These are phyloP conservation scores for Antheraea pernyi DNA, from an alignment of 1,140 invertebrate genomes.

Conservation along the genomic window DNA sequence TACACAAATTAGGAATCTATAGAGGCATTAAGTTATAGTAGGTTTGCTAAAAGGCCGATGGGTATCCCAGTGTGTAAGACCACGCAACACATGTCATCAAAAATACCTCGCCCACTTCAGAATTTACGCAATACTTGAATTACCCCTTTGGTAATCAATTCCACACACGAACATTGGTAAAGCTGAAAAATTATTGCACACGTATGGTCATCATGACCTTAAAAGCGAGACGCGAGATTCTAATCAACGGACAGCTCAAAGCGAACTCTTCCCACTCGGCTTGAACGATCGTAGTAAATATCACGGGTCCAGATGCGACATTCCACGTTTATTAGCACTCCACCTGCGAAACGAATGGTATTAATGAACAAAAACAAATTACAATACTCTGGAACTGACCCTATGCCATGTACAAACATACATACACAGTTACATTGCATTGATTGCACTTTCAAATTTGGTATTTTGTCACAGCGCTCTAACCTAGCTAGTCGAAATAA, in stretches of 20 bases:
- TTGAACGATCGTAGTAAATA: slow-evolving; percentile 84
- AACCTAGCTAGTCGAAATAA: too few species aligned
- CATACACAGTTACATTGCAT: too few species aligned
- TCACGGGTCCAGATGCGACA: slow-evolving; percentile 97
- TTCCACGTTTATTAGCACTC: slow-evolving; percentile 89
- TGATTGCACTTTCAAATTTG: too few species aligned
- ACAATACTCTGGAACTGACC: background rate
- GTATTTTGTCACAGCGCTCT: too few species aligned
- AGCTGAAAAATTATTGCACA: background rate
- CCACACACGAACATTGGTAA: background rate
- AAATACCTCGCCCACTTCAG: too few species aligned
- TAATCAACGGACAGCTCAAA: slow-evolving; percentile 93
- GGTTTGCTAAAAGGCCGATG: too few species aligned
- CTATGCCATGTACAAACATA: too few species aligned
- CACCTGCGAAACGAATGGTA: slow-evolving; percentile 68
- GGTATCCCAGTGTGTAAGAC: too few species aligned
- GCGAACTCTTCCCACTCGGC: slow-evolving; percentile 89
- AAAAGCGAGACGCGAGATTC: slow-evolving; percentile 8
- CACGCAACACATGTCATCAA: too few species aligned
- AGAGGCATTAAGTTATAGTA: too few species aligned
- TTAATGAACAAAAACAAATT: slow-evolving; percentile 12
- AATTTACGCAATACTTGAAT: too few species aligned
- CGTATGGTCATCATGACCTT: background rate
- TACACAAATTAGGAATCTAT: too few species aligned
- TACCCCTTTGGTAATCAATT: background rate